Base-by-base conservation (phyloP, 2,113 vertebrate species). In the Pelodiscus sinensis region DNA sequence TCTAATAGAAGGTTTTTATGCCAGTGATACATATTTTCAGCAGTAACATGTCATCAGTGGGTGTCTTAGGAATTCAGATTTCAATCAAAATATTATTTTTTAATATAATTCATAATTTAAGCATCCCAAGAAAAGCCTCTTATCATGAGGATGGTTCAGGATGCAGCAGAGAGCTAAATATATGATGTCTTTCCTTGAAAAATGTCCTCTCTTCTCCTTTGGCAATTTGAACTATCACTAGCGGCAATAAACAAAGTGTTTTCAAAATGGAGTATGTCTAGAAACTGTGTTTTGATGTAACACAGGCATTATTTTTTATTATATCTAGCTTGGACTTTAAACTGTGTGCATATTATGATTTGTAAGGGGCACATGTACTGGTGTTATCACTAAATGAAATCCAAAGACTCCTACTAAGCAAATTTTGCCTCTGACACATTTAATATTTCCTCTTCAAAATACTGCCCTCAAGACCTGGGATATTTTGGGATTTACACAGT, bases 391-490 rank as follows among this genome's bases (percentile, higher is more conserved):
- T 78, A 95, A 89, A 95, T 85, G 90, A 89, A 90, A 92, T 60
- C 79, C 56, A 52, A 57, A 90, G 57, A 79, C 44, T 96, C 51
- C 16, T 86, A 87, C 60, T 79, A 96, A 94, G 84, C 24, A 91
- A 90, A 95, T 83, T 94, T 95, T 92, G 2, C 35, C 87, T 92
- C 9, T 75, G 93, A 88, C 3, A 60, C 25, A 52, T 89, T 94
- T 88, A 95, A 88, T 94, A 93, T 94, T 95, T 97, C 85, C 94
- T 91, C 93, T 96, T 95, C 86, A 94, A 95, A 96, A 92, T 80
- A 9, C 31, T 95, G 58, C 92, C 93, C 86, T 92, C 87, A 82
- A 91, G 95, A 94, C 87, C 90, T 93, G 90, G 52, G 85, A 51
- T 85, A 25, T 93, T 88, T 96, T 87, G 86, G 85, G 85, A 92